Evolutionary conservation across 2,888 invertebrate species (phyloP), one percentile per base, ranked within the genome.

Genomic region (Diarsia rubi): DNA sequence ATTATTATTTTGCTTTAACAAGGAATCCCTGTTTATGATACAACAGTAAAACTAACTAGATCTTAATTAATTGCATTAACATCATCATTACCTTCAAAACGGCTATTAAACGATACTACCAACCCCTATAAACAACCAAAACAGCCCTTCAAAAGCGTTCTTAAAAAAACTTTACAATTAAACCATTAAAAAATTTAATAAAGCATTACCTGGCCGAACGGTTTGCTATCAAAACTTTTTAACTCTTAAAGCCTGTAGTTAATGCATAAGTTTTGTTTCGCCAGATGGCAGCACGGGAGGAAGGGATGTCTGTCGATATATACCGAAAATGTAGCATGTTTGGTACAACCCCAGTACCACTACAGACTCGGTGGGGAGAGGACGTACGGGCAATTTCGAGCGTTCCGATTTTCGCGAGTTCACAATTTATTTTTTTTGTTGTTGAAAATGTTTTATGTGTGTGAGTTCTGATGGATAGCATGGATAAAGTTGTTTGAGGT

Each of bases 181-280:
- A 78, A 76, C 67, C 83, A 78, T 87, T 86, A 87, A 81, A 86
- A 80, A 73, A 59, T 69, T 81, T 84, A 69, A 81, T 81, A 70
- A n/a, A 69, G 52, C 81, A 69, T 86, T 78, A 86, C 77, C 69
- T 66, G 76, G 72, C 83, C 69, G 83, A 86, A 84, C 74, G 73
- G 82, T 80, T 84, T 81, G 82, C 84, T 88, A 88, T 85, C 83
- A 80, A 85, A 88, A 88, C 85, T 90, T 91, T 88, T 88, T 86
- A 85, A 88, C 76, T 85, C 76, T 86, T 87, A 83, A 85, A 82
- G 69, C 75, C 69, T 82, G 71, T 73, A 83, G 65, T 89, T 90
- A 91, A 90, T 90, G 89, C 85, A 90, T 79, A 91, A 92, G 92
- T 92, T 93, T 90, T 71, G 73, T 62, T 12, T 66, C 86, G 71